Evolutionary conservation across 2,888 invertebrate species (phyloP).

Genomic region (Dryomyza anilis): DNA sequence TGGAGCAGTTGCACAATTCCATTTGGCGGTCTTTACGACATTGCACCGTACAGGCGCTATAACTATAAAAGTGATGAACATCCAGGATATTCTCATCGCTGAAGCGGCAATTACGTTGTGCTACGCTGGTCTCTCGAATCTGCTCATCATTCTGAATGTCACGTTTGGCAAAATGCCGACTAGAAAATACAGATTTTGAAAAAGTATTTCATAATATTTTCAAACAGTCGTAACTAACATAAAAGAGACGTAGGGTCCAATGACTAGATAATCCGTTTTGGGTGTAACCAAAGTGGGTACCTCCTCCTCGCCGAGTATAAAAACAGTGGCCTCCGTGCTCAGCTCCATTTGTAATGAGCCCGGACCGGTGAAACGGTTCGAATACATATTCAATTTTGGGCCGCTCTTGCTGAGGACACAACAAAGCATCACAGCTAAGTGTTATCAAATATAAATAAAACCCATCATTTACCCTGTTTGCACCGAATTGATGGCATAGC

Average conservation of each 20-base stretch:
- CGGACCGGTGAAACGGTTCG: conserved; percentile 69
- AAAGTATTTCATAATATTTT: neutral
- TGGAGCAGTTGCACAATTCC: conserved; percentile 69
- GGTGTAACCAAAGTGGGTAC: conserved; percentile 72
- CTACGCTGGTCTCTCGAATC: conserved; percentile 66
- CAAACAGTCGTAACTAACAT: conserved; percentile 38
- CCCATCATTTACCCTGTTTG: conserved; percentile 62
- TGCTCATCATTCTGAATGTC: conserved; percentile 74
- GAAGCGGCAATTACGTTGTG: conserved; percentile 75
- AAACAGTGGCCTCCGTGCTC: conserved; percentile 63
- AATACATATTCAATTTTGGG: conserved; percentile 66
- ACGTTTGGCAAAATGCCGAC: conserved; percentile 64
- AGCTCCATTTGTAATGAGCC: conserved; percentile 66
- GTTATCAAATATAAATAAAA: no score
- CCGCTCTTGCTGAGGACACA: conserved; percentile 58
- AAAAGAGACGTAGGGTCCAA: conserved; percentile 65
- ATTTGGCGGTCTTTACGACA: conserved; percentile 72
- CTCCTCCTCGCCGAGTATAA: conserved; percentile 70
- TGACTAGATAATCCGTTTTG: conserved; percentile 66
- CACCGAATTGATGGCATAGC: conserved; percentile 70
- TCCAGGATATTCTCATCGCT: conserved; percentile 68
- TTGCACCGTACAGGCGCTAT: conserved; percentile 74
- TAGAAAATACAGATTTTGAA: conserved; percentile 38
- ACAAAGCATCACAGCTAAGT: no score
- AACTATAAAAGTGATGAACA: conserved; percentile 72